Evolutionary conservation across 2,113 vertebrate species (phyloP).

Genomic region (Symphodus melops): DNA sequence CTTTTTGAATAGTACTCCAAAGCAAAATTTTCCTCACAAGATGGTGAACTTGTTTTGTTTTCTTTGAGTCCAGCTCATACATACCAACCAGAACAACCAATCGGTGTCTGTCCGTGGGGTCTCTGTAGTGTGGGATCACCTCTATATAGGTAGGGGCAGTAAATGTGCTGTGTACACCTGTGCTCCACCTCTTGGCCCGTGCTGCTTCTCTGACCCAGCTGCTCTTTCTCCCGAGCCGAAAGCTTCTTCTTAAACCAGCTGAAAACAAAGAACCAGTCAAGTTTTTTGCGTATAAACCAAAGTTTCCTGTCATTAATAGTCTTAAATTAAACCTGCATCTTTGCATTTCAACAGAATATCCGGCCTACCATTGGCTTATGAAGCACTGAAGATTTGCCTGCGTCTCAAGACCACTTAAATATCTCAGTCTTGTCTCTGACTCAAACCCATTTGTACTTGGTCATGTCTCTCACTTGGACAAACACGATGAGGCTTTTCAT

Average conservation of each 20-base stretch:
- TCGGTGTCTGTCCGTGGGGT: slow-evolving; percentile 50
- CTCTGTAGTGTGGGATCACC: slow-evolving; percentile 67
- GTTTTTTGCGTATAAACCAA: background rate
- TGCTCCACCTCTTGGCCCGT: slow-evolving; percentile 88
- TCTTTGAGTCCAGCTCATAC: slow-evolving; percentile 27
- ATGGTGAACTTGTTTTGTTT: background rate
- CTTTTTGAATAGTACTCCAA: background rate
- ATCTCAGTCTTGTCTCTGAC: background rate
- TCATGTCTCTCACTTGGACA: background rate
- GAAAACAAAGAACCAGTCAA: slow-evolving; percentile 28
- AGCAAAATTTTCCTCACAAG: background rate
- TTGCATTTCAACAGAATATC: too few relatives aligned
- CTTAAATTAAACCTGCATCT: background rate
- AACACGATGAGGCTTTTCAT: background rate
- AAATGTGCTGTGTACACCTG: slow-evolving; percentile 81
- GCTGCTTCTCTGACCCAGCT: slow-evolving; percentile 83
- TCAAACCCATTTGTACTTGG: background rate
- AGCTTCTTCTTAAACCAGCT: slow-evolving; percentile 95
- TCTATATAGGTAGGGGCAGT: slow-evolving; percentile 69
- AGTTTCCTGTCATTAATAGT: background rate
- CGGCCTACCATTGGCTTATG: background rate
- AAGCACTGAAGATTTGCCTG: background rate
- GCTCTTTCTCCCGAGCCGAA: slow-evolving; percentile 91
- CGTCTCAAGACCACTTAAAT: background rate
- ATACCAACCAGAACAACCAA: slow-evolving; percentile 75